A percentile compares a stretch with the other conserved stretches of the same genome.
Evolutionary conservation across 1,140 invertebrate genomes (phyloP).

Genomic region (Aphis gossypii): DNA sequence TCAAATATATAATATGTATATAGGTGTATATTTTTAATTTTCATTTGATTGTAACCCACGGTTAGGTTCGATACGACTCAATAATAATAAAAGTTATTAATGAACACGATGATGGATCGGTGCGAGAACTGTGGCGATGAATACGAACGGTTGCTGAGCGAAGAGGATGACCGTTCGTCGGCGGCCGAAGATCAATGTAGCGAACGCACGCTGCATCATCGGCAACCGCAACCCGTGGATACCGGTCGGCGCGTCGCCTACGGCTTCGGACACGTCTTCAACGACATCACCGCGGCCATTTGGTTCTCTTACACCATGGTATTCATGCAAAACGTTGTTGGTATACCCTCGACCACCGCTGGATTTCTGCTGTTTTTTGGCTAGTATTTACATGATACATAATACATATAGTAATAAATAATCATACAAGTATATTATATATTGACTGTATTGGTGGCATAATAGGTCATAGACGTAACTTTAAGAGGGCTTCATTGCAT

Average conservation of each 20-base stretch:
- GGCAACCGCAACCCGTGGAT: neutral
- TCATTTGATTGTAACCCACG: neutral
- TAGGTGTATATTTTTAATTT: neutral
- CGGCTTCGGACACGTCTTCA: conserved; percentile 87
- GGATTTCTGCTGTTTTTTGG: conserved; percentile 80
- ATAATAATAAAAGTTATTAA: neutral
- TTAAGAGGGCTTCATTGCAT: no score
- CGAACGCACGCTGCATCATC: neutral
- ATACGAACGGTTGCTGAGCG: conserved; percentile 38
- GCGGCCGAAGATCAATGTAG: neutral
- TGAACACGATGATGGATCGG: neutral
- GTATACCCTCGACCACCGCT: conserved; percentile 76
- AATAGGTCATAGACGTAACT: no score
- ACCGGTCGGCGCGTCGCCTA: conserved; percentile 70
- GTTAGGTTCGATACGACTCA: neutral
- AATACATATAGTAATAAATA: neutral
- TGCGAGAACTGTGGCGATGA: conserved; percentile 27
- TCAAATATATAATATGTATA: neutral
- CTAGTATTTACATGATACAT: conserved; percentile 62
- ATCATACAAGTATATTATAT: neutral
- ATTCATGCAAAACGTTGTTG: conserved; percentile 81
- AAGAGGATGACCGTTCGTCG: neutral
- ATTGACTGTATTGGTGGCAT: no score
- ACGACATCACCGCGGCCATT: conserved; percentile 89
- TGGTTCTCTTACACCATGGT: conserved; percentile 94